Percentiles rank a stretch among this genome's conserved stretches.
phyloP scores from a whole-genome alignment of 2,113 vertebrate genomes.

The Odontesthes bonariensis region DNA sequence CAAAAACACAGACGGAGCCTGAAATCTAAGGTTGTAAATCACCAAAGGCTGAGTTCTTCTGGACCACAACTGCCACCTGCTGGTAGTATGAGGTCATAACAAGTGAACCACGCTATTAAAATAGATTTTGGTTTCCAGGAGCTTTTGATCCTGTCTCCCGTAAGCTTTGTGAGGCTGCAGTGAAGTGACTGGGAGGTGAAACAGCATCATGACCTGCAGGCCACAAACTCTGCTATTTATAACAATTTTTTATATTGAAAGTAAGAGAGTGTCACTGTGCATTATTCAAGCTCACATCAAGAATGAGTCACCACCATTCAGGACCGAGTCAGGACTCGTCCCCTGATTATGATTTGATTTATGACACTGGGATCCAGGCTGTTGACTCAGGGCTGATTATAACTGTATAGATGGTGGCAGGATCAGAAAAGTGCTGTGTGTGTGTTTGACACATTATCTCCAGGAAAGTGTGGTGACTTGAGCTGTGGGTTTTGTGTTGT shows the following conservation, averaged over 20 bases:
- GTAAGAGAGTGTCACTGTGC: not conserved
- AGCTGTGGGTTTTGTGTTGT: too few relatives aligned
- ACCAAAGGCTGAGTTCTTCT: not conserved
- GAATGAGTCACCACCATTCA: not conserved
- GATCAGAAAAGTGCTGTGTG: conserved; percentile 43
- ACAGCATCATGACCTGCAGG: conserved; percentile 14
- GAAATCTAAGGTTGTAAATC: not conserved
- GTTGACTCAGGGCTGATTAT: conserved; percentile 50
- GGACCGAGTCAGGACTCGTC: conserved; percentile 38
- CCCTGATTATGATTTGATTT: conserved; percentile 40
- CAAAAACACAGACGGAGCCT: not conserved
- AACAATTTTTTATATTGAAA: not conserved
- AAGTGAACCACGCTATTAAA: not conserved
- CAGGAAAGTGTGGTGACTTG: conserved; percentile 32
- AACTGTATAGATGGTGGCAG: conserved; percentile 53
- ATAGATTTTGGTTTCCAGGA: not conserved
- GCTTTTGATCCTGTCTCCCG: not conserved
- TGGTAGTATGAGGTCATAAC: not conserved
- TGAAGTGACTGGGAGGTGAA: not conserved
- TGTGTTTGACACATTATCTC: conserved; percentile 32
- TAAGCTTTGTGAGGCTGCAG: not conserved
- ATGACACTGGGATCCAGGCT: conserved; percentile 30
- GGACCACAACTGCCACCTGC: conserved; percentile 1
- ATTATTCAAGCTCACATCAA: not conserved
- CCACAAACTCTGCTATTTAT: not conserved